Base-by-base conservation (phyloP, 2,797 vertebrate species). In the Xiphorhynchus erythropygius region DNA sequence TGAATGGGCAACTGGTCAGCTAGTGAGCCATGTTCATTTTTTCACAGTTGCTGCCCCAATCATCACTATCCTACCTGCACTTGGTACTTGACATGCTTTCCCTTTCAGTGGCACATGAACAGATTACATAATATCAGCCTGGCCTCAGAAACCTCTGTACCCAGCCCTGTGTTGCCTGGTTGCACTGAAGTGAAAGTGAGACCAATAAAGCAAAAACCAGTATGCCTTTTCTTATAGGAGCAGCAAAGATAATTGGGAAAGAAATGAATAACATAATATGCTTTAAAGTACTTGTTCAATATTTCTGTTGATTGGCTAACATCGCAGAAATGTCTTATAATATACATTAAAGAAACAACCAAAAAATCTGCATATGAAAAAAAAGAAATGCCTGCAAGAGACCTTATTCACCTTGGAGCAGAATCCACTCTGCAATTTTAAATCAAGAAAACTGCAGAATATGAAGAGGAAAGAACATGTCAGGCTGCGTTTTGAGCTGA, bases 1-100 rank as follows among this genome's bases (percentile, higher is more conserved):
- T 94, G 80, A 71, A 73, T 10, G 49, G 80, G 35, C 63, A 93
- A 94, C 79, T 71, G 35, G 82, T 92, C 80, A 94, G 10, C 74
- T 68, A 90, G 73, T 90, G 76, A 96, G 52, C 41, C 70, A 22
- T 86, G 74, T 25, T 75, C 53, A 12, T 64, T 78, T 78, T 93
- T 90, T 74, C 10, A 50, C 73, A 93, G 78, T 49, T 92, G 44
- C 86, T 94, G 78, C 46, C 73, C 49, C 46, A 46, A 5, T 7
- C 49, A 89, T 67, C 60, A 27, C 77, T 56, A 30, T 23, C 46
- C 39, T 59, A 52, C 57, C 33, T 42, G 71, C 50, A 42, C 55
- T 77, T 65, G 35, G n/a, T 55, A 75, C 47, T 57, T 46, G 80
- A 86, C 60, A 65, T 1, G 7, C 25, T 86, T 77, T 74, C 37